Evolutionary conservation across 1,140 invertebrate species (phyloP), one percentile per base, ranked within the genome.

Genomic region (Portunus trituberculatus): DNA sequence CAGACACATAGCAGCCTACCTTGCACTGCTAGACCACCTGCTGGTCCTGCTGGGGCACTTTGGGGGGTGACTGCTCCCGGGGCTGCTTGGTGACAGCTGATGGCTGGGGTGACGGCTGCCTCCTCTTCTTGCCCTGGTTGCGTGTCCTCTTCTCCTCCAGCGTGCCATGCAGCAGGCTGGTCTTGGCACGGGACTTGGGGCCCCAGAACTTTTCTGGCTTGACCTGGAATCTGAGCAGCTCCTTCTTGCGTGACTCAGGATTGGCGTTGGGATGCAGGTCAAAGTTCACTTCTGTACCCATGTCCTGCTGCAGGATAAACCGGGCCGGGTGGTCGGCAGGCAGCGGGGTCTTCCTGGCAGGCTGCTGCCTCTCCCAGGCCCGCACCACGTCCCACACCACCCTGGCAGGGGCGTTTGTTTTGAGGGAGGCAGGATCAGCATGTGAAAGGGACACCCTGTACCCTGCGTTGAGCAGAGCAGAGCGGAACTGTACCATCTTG

Each of bases 371-470:
- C 96, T 98, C 98, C 99, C 99, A 99, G 45, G 97, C 97, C 96
- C 98, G 97, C 92, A 99, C 97, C n/a, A 99, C 98, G 97, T 99
- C 99, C 99, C 99, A 99, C 25, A 99, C 97, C 28, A 99, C 97
- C 6, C 97, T 97, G 67, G 98, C 97, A 0, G 99, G 99, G 0
- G 99, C 99, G 97, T 99, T 97, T 0, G 99, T 99, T 97, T 99
- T 99, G 4, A 99, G 97, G 0, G 99, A 99, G 95, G 98, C 98
- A 96, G 98, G 98, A 90, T 98, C 98, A 91, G 98, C 98, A 97
- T 99, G 99, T 0, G 99, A 99, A 96, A 98, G 98, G 0, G 99
- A 99, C 4, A 99, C 99, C 96, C 97, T 97, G 97, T 99, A 99
- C 0, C 99, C 99, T 16, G 98, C 98, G 97, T 99, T 99, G 31